Base-by-base conservation (phyloP, 2,888 invertebrate genomes). In the Flabesymbios commensalis region DNA sequence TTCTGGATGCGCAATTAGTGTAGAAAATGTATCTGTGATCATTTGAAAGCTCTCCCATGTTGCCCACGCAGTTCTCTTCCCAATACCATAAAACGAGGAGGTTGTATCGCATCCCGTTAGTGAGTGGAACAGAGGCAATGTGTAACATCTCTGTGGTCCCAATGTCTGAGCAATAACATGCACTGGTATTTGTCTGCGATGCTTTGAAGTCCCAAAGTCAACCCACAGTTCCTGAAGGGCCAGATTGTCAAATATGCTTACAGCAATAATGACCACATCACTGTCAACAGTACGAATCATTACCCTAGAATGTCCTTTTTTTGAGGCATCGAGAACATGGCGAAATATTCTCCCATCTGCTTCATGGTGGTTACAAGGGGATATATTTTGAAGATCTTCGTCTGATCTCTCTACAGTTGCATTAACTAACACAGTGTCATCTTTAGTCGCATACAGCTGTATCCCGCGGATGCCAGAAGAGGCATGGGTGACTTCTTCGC, bases 221-320 rank as follows among this genome's bases (percentile, higher is more conserved):
- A 70, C 32, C 48, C 26, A 48, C 28, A n/a, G 28, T n/a, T n/a
- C n/a, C n/a, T n/a, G n/a, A n/a, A n/a, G n/a, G n/a, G n/a, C n/a
- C n/a, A n/a, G n/a, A n/a, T n/a, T n/a, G n/a, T n/a, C n/a, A n/a
- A n/a, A n/a, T n/a, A n/a, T n/a, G n/a, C n/a, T n/a, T 26, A 65
- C 54, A 5, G 62, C 57, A 7, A 66, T 47, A n/a, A 69, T 59
- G 1, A 66, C 59, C 2, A 69, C 61, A 59, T 68, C 58, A 14
- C 61, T 69, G 57, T 69, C 65, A 7, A 70, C 69, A 32, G 68
- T 70, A 14, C 59, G 56, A 10, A 63, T 57, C 2, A 36, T 22
- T 5, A 70, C 53, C 10, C 36, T 59, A 24, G 26, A 48, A 28
- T 48, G 48, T 24, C 55, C n/a, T n/a, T 48, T n/a, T 26, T 52